Evolutionary conservation across 2,888 invertebrate species (phyloP), one percentile per base, ranked within the genome.

Genomic region (Apomyelois bistriatella): DNA sequence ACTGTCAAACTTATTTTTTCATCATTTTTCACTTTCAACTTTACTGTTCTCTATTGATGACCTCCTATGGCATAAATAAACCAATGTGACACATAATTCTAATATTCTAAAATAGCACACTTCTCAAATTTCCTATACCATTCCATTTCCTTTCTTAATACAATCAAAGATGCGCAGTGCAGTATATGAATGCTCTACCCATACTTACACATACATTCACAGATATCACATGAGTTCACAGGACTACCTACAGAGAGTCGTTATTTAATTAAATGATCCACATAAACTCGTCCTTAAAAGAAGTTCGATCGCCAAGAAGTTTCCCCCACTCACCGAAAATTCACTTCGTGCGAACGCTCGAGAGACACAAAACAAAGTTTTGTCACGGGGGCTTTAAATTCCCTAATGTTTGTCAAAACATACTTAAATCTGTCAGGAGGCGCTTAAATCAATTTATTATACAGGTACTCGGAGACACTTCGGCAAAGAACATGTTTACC

Each of bases 371-470:
- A 79, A 82, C 79, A 81, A 85, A 86, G 77, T 88, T 84, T 75
- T 69, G 76, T 76, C 80, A 73, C 78, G 70, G 71, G 78, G 76
- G 81, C 74, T 79, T 85, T 76, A 81, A 79, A 84, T 79, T 86
- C 83, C 82, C 82, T 81, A 80, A 85, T 85, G 84, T 89, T 86
- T 85, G 84, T 82, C 80, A 85, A 84, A 88, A 85, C 80, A 83
- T 81, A 82, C 85, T 86, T 81, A 83, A 82, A 82, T 74, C 81
- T 86, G 88, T 85, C 85, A 82, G 77, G 82, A 84, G 80, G 76
- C 76, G 85, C 86, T 84, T 88, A 87, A 88, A 88, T 87, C 87
- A 87, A 88, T 89, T 87, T 86, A 84, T 86, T 83, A 85, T 82
- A 83, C 82, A 86, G 79, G 82, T 84, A 80, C 83, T 81, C 70